phyloP scores from a whole-genome alignment of 2,113 vertebrate species.

The Eublepharis macularius region DNA sequence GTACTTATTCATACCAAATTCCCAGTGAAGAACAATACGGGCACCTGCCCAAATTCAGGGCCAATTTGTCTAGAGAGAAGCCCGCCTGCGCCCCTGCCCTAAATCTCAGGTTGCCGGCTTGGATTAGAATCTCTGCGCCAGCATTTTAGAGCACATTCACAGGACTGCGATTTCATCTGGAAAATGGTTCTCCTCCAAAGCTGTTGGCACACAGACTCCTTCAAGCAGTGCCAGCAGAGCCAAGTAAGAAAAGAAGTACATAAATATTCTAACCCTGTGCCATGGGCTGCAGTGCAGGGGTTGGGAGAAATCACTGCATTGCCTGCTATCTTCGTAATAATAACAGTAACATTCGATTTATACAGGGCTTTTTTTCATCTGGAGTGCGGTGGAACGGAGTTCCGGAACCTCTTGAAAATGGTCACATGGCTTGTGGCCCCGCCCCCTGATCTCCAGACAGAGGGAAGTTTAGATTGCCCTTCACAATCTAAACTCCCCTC shows the following conservation, averaged over 20 bases:
- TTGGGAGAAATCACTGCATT: neutral
- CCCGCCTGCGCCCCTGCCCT: neutral
- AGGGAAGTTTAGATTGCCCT: no score
- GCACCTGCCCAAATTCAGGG: neutral
- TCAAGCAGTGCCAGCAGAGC: neutral
- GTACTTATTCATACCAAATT: neutral
- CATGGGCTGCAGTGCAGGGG: neutral
- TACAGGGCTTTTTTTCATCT: no score
- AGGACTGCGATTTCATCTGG: neutral
- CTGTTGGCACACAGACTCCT: neutral
- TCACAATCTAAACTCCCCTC: no score
- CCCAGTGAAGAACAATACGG: neutral
- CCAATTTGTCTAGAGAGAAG: neutral
- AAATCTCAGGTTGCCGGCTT: neutral
- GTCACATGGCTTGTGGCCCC: no score
- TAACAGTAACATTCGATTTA: no score
- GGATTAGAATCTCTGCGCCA: neutral
- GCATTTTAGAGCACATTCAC: neutral
- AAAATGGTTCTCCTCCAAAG: neutral
- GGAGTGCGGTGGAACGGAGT: no score
- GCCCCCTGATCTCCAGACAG: no score
- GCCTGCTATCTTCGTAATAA: no score
- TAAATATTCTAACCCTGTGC: neutral
- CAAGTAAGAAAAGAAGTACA: neutral
- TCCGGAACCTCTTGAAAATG: no score